Conservation (phyloP, 2,797 vertebrate species). For the Etheostoma perlongum region DNA sequence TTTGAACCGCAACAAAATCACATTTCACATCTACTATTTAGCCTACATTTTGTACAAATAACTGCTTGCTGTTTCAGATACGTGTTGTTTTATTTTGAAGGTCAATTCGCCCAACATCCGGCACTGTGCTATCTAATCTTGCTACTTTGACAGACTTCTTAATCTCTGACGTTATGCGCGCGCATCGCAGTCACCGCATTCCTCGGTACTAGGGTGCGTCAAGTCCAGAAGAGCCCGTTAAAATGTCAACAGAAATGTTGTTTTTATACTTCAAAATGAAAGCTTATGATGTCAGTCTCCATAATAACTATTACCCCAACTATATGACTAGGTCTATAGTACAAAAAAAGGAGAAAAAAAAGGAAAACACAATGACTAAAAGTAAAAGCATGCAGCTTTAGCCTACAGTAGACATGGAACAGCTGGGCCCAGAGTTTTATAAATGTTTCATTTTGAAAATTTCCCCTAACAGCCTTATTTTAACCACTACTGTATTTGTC, state of each 20-base stretch:
- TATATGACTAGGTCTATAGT: background rate
- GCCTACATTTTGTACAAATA: too few relatives aligned
- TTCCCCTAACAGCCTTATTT: background rate
- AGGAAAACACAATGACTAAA: background rate
- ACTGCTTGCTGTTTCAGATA: background rate
- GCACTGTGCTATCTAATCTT: background rate
- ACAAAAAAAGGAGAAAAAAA: background rate
- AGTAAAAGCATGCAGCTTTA: background rate
- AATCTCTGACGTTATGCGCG: constrained; percentile 69
- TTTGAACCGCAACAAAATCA: background rate
- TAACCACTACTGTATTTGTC: background rate
- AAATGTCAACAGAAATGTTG: background rate
- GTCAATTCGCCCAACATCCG: background rate
- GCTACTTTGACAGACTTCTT: constrained; percentile 5
- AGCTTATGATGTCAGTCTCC: background rate
- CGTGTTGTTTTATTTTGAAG: constrained; percentile 50
- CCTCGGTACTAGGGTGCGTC: constrained; percentile 33
- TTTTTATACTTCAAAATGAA: constrained; percentile 38
- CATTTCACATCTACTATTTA: background rate
- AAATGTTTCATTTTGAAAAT: constrained; percentile 55
- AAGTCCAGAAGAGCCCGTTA: constrained; percentile 24
- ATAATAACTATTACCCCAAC: background rate
- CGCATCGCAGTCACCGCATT: constrained; percentile 63
- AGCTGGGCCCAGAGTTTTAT: too few relatives aligned
- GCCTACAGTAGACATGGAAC: too few relatives aligned